phyloP scores from a whole-genome alignment of 1,140 invertebrate genomes.

The Temnothorax nylanderi region DNA sequence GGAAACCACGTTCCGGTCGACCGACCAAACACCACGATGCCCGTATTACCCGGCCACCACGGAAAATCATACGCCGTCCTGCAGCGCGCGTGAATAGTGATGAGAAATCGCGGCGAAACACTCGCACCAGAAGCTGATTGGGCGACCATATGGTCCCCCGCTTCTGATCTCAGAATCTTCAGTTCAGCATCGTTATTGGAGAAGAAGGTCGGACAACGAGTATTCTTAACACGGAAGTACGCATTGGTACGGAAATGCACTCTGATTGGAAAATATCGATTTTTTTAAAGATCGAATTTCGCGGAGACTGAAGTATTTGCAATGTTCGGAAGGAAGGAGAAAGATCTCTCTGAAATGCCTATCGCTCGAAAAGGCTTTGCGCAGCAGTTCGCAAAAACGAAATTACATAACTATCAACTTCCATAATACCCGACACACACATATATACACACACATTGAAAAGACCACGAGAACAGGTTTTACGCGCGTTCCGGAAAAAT shows the following conservation, averaged over 20 bases:
- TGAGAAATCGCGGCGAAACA: constrained; percentile 69
- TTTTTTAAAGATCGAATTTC: neutral
- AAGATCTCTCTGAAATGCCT: neutral
- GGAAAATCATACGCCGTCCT: constrained; percentile 60
- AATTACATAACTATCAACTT: constrained; percentile 40
- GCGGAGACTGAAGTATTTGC: neutral
- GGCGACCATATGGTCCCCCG: neutral
- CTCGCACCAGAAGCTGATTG: constrained; percentile 20
- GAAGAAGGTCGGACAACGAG: neutral
- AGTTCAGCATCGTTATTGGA: neutral
- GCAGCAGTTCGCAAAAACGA: constrained; percentile 15
- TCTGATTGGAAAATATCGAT: neutral
- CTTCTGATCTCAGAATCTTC: constrained; percentile 16
- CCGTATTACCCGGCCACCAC: constrained; percentile 66
- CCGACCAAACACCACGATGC: constrained; percentile 9
- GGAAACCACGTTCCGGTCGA: constrained; percentile 81
- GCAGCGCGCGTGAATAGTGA: constrained; percentile 69
- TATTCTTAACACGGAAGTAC: neutral
- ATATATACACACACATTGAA: neutral
- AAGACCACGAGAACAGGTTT: constrained; percentile 10
- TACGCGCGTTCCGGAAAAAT: constrained; percentile 41
- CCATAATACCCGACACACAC: neutral
- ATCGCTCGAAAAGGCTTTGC: neutral
- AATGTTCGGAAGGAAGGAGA: neutral
- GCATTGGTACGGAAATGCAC: neutral